Evolutionary conservation across 2,797 vertebrate species (phyloP).

Genomic region (Iguana delicatissima): DNA sequence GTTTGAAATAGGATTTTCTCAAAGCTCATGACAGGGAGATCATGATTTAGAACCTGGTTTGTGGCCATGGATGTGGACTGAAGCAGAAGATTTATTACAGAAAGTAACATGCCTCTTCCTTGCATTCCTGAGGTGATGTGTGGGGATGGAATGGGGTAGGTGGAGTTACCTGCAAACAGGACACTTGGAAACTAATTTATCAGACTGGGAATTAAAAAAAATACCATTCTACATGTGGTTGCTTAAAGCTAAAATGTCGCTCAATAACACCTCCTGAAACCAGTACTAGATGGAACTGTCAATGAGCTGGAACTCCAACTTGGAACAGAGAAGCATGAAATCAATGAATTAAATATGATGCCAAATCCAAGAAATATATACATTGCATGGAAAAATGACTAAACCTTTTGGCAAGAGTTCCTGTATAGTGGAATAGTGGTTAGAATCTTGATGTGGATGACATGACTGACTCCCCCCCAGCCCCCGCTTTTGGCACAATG

Average conservation of each 20-base stretch:
- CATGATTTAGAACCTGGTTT: conserved; percentile 75
- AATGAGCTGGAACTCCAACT: conserved; percentile 71
- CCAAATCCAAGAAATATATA: conserved; percentile 66
- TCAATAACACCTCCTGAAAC: conserved; percentile 62
- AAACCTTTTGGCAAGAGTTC: conserved; percentile 65
- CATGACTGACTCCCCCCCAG: neutral
- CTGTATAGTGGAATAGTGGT: conserved; percentile 58
- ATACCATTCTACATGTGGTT: conserved; percentile 37
- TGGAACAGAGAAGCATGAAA: conserved; percentile 69
- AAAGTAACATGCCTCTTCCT: conserved; percentile 75
- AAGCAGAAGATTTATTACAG: conserved; percentile 68
- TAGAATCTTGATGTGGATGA: conserved; percentile 25
- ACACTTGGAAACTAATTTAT: conserved; percentile 62
- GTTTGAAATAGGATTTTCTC: conserved; percentile 73
- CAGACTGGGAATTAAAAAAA: conserved; percentile 54
- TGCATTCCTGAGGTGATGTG: conserved; percentile 25
- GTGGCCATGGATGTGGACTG: conserved; percentile 73
- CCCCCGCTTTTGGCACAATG: conserved; percentile 39
- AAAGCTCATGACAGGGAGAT: conserved; percentile 67
- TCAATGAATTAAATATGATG: conserved; percentile 69
- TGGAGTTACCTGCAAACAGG: conserved; percentile 14
- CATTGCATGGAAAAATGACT: conserved; percentile 77
- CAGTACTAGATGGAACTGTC: conserved; percentile 58
- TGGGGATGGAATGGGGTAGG: conserved; percentile 21
- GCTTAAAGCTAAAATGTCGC: conserved; percentile 71